phyloP scores from a whole-genome alignment of 1,140 invertebrate species.

The Ladona fulva region DNA sequence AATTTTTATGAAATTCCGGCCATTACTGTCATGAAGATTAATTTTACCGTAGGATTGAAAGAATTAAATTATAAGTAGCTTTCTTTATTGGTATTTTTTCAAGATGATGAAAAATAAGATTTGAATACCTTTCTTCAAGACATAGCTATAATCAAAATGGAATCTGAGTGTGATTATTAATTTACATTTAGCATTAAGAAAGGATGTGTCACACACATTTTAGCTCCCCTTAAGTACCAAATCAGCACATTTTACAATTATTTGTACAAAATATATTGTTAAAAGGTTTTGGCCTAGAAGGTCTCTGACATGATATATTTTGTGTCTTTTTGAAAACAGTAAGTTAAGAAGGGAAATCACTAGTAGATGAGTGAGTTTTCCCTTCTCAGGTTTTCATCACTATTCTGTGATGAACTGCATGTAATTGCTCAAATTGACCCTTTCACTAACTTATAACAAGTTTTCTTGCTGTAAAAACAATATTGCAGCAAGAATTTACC shows the following conservation, averaged over 20 bases:
- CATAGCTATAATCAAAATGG: background rate
- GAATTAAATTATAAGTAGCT: too few relatives aligned
- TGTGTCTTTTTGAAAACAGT: conserved; percentile 1
- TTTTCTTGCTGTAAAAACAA: background rate
- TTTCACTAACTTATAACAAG: background rate
- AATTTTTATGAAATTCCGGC: background rate
- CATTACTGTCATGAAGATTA: background rate
- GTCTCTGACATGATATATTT: background rate
- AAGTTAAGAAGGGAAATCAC: background rate
- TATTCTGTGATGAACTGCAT: background rate
- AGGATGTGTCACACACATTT: background rate
- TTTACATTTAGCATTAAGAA: background rate
- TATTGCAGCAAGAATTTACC: background rate
- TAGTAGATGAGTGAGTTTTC: background rate
- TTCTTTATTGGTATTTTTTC: too few relatives aligned
- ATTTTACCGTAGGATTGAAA: too few relatives aligned
- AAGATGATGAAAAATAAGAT: too few relatives aligned
- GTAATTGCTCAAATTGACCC: conserved; percentile 9
- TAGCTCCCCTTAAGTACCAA: background rate
- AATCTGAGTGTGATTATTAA: background rate
- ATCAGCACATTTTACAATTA: conserved; percentile 5
- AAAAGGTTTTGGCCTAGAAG: background rate
- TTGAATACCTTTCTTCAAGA: background rate
- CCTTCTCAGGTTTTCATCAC: conserved; percentile 8
- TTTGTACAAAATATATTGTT: conserved; percentile 1